Conservation (phyloP, 2,113 vertebrate genomes). For the Indri indri region DNA sequence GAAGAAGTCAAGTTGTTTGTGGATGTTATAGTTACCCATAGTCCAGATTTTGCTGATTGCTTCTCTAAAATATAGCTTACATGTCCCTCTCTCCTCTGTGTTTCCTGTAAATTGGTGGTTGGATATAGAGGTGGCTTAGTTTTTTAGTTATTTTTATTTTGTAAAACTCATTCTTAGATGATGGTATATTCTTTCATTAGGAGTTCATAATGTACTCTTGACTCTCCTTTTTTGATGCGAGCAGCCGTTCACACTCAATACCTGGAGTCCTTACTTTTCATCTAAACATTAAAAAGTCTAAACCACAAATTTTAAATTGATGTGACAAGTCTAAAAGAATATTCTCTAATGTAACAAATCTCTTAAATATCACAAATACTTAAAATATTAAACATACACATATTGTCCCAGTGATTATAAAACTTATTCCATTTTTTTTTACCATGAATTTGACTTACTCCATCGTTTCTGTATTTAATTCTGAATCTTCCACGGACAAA, state of each 20-base stretch:
- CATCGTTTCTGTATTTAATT: not conserved
- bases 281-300: not conserved
- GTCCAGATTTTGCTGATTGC: not conserved
- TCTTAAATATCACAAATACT: not conserved
- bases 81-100: not conserved
- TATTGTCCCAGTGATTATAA: not conserved
- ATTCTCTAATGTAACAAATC: not conserved
- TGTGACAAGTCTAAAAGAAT: not conserved
- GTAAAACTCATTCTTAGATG: not conserved
- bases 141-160: not conserved
- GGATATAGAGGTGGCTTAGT: not conserved
- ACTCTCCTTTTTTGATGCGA: not conserved
- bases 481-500: not conserved
- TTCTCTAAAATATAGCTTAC: not conserved
- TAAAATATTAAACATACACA: not conserved
- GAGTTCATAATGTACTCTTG: not conserved
- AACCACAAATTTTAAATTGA: not conserved
- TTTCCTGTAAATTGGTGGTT: not conserved
- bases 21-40: not conserved
- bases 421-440: not conserved
- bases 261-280: not conserved
- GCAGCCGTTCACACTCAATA: not conserved
- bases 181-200: not conserved
- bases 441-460: not conserved
- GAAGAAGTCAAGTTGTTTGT: not conserved